Conservation (phyloP, 2,888 invertebrate genomes). For the Caenorhabditis sinica region DNA sequence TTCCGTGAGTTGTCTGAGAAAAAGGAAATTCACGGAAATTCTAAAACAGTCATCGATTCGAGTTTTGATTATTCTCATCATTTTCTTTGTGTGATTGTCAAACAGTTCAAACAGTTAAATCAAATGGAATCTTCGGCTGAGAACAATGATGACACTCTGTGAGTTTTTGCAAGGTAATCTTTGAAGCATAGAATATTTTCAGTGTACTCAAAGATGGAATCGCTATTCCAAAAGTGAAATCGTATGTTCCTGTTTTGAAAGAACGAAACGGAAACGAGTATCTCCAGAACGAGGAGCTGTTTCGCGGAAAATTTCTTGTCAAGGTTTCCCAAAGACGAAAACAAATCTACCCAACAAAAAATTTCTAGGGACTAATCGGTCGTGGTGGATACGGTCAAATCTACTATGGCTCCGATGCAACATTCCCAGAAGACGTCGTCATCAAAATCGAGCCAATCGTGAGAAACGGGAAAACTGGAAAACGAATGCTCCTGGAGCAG, state of each 20-base stretch:
- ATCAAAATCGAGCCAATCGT: slow-evolving; percentile 73
- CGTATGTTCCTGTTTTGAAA: slow-evolving; percentile 51
- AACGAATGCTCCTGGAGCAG: slow-evolving; percentile 77
- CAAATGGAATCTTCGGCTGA: slow-evolving; percentile 51
- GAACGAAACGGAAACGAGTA: slow-evolving; percentile 57
- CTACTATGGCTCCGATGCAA: slow-evolving; percentile 69
- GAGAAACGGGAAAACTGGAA: slow-evolving; percentile 60
- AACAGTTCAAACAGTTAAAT: slow-evolving; percentile 36
- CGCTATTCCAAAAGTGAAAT: slow-evolving; percentile 51
- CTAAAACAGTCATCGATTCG: background rate
- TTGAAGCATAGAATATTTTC: background rate
- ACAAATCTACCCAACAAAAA: too few relatives aligned
- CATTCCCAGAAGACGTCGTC: slow-evolving; percentile 65
- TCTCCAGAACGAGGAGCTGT: slow-evolving; percentile 63
- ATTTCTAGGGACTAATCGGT: slow-evolving; percentile 71
- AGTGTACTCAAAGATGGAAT: slow-evolving; percentile 37
- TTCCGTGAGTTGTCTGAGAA: slow-evolving; percentile 80
- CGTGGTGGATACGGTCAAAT: slow-evolving; percentile 77
- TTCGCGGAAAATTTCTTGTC: slow-evolving; percentile 54
- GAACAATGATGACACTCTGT: slow-evolving; percentile 30
- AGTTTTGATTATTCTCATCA: background rate
- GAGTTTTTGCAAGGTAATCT: background rate
- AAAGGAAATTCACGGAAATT: slow-evolving; percentile 1
- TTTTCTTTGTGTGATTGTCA: slow-evolving; percentile 12
- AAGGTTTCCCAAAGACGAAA: slow-evolving; percentile 39